Percentiles rank a stretch among this genome's conserved stretches.
phyloP scores from a whole-genome alignment of 1,140 invertebrate genomes.

The Achatina immaculata region DNA sequence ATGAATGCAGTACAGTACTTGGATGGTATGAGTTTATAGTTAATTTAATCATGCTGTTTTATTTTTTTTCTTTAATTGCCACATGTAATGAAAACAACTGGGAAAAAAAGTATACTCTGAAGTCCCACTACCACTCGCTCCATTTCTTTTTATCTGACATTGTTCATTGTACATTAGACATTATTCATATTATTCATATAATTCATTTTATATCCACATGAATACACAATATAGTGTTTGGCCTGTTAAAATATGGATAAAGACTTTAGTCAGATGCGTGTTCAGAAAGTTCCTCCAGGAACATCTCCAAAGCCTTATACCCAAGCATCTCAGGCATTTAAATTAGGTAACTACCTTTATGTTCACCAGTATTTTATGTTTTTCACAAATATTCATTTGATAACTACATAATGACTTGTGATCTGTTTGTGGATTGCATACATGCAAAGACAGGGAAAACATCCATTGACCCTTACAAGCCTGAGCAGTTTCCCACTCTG shows the following conservation, averaged over 20 bases:
- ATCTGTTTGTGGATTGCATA: not conserved
- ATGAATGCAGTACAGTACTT: too few relatives aligned
- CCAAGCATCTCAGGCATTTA: slow-evolving; percentile 47
- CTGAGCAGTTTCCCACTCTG: not conserved
- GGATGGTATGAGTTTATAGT: too few relatives aligned
- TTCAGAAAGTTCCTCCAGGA: slow-evolving; percentile 49
- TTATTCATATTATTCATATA: not conserved
- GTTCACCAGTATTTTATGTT: not conserved
- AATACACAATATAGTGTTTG: not conserved
- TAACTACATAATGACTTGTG: not conserved
- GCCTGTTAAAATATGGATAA: slow-evolving; percentile 41
- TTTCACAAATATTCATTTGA: not conserved
- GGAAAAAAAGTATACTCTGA: not conserved
- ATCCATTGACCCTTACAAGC: not conserved
- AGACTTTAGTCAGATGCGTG: slow-evolving; percentile 42
- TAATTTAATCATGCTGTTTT: too few relatives aligned
- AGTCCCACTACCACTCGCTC: not conserved
- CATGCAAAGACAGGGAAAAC: not conserved
- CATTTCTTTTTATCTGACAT: too few relatives aligned
- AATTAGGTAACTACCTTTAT: slow-evolving; percentile 41
- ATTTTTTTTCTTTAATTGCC: not conserved
- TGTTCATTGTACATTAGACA: not conserved
- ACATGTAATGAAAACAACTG: not conserved
- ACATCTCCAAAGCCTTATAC: slow-evolving; percentile 55
- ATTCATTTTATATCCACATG: not conserved